These are phyloP conservation scores for Monopis laevigella DNA, from an alignment of 2,888 invertebrate species.

Conservation along the genomic window DNA sequence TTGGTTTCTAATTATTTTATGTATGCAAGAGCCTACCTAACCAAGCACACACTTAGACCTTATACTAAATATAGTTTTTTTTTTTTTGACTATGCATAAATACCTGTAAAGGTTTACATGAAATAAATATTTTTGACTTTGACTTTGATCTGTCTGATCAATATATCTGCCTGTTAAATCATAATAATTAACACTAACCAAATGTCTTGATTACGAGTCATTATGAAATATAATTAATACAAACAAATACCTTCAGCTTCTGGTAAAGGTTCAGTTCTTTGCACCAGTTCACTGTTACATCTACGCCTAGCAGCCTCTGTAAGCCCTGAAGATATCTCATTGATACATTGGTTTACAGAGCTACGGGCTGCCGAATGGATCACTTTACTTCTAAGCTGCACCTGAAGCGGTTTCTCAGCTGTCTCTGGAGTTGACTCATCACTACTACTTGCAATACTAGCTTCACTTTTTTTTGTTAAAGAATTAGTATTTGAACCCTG, in stretches of 20 bases:
- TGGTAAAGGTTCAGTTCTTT: slow-evolving; percentile 36
- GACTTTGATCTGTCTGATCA: too few relatives aligned
- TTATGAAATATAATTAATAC: too few relatives aligned
- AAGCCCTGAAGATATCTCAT: slow-evolving; percentile 71
- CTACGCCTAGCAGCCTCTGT: slow-evolving; percentile 51
- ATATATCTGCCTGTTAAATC: too few relatives aligned
- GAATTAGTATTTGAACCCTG: slow-evolving; percentile 50
- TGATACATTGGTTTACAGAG: slow-evolving; percentile 74
- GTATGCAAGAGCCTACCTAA: too few relatives aligned
- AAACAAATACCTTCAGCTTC: slow-evolving; percentile 13
- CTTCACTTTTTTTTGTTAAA: slow-evolving; percentile 47
- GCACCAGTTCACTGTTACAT: slow-evolving; percentile 61
- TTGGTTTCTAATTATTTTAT: too few relatives aligned
- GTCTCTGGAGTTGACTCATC: slow-evolving; percentile 42
- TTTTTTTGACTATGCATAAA: too few relatives aligned
- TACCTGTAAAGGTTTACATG: too few relatives aligned
- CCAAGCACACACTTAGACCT: too few relatives aligned
- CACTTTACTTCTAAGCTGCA: slow-evolving; percentile 47
- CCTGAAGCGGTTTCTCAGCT: slow-evolving; percentile 35
- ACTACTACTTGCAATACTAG: slow-evolving; percentile 36
- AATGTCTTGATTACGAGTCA: too few relatives aligned
- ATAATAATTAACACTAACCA: too few relatives aligned
- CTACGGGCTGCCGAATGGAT: slow-evolving; percentile 46
- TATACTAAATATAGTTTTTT: too few relatives aligned
- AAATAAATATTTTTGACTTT: too few relatives aligned